Conservation (phyloP, 2,888 invertebrate species). For the Dinocampus coccinellae region DNA sequence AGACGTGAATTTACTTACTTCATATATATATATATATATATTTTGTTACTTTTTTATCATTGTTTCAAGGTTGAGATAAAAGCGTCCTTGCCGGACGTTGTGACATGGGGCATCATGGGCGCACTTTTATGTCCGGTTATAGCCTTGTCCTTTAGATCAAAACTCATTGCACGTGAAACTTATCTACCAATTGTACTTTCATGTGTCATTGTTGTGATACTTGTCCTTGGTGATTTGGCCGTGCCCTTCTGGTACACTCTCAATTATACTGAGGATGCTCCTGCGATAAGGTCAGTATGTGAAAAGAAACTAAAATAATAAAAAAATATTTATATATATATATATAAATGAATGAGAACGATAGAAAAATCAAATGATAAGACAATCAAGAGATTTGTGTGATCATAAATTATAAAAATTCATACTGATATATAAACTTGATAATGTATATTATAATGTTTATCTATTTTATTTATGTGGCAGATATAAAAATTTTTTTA, state of each 20-base stretch:
- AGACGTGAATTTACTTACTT: no score
- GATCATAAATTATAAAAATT: no score
- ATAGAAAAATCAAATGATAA: background rate
- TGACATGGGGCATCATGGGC: constrained; percentile 68
- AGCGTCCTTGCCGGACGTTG: constrained; percentile 69
- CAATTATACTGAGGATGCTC: constrained; percentile 48
- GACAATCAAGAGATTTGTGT: no score
- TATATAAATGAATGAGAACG: background rate
- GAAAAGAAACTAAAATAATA: constrained; percentile 41
- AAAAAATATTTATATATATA: constrained; percentile 1
- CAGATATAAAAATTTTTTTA: no score
- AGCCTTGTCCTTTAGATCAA: constrained; percentile 70
- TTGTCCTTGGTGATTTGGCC: constrained; percentile 74
- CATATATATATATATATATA: background rate
- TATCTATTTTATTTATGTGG: no score
- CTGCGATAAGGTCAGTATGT: constrained; percentile 56
- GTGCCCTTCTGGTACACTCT: constrained; percentile 77
- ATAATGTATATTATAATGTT: no score
- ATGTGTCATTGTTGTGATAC: constrained; percentile 64
- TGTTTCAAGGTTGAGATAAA: constrained; percentile 59
- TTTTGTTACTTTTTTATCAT: constrained; percentile 25
- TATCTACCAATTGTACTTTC: constrained; percentile 68
- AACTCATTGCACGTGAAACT: constrained; percentile 63
- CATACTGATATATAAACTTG: no score
- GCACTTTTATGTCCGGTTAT: constrained; percentile 69